Percentiles rank a stretch among this genome's conserved stretches.
phyloP scores from a whole-genome alignment of 2,797 vertebrate genomes.

The Clarias laeviceps region DNA sequence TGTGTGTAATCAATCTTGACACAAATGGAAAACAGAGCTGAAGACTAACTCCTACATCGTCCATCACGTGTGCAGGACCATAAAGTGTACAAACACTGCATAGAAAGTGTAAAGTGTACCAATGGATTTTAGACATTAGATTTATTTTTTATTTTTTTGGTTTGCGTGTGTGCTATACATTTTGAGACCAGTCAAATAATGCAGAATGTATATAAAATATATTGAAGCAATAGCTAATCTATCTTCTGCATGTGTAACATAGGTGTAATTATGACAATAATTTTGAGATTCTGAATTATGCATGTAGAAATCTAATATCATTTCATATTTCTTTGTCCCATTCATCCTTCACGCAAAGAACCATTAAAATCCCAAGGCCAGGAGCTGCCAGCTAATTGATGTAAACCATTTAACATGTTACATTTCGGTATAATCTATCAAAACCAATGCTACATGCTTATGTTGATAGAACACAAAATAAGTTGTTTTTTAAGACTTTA shows the following conservation, averaged over 20 bases:
- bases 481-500: not conserved
- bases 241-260: not conserved
- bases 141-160: not conserved
- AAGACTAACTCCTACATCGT: not conserved
- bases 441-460: not conserved
- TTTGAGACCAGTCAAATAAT: not conserved
- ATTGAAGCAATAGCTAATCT: too few relatives aligned
- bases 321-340: not conserved
- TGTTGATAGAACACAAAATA: not conserved
- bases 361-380: not conserved
- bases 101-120: not conserved
- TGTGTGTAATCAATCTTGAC: not conserved
- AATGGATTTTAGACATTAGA: not conserved
- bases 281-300: too few relatives aligned
- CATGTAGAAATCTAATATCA: too few relatives aligned
- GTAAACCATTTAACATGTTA: not conserved
- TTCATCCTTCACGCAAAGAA: not conserved
- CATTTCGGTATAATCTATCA: not conserved
- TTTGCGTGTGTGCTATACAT: not conserved
- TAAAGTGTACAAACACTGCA: not conserved
- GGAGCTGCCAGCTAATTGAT: not conserved
- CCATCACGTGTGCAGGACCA: not conserved
- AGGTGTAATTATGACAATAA: not conserved
- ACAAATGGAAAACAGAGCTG: constrained; percentile 11
- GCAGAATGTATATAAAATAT: too few relatives aligned